Base-by-base conservation (phyloP, 92 coral and sea anemone genomes). In the Porites rus region DNA sequence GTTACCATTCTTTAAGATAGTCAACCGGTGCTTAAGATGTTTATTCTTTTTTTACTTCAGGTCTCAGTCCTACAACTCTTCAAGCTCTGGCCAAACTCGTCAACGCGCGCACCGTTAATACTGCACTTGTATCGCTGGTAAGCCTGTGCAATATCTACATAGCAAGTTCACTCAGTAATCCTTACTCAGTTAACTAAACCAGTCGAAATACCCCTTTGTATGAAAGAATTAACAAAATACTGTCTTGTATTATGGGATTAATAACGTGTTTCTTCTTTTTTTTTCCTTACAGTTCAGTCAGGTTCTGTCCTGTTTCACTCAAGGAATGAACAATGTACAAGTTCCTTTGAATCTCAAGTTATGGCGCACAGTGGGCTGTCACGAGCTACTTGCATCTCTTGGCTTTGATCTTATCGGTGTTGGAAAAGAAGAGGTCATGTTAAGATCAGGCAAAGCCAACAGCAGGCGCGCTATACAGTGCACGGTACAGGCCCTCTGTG, bases 321-420 rank as follows among this genome's bases (percentile, higher is more conserved):
- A 97, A 88, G 94, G 91, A 84, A 87, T 95, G 92, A 94, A 94
- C 78, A 97, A 93, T 85, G 96, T 97, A 3, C 99, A 97, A 75
- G 99, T 93, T 21, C 98, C 99, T 22, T 88, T 97, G 61, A 94
- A 90, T 56, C 92, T 97, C 75, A 93, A 89, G 65, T 86, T 97
- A 69, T 97, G 99, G 99, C 98, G 96, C 18, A 93, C 98, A 8
- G 74, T 86, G 21, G 99, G 99, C 69, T 97, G 99, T 31, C 99
- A 97, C 77, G 99, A 97, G 88, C 91, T 97, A 90, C 90, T 97
- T n/a, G 98, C 99, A 19, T 97, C 99, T 53, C 96, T 97, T 22
- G 99, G 98, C 1, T 97, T 97, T 84, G 99, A 97, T 83, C 82
- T 97, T 83, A 93, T 97, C 38, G 99, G 99, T 86, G 99, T 97